Conservation (phyloP, 2,888 invertebrate species). For the Watsonalla cultraria region DNA sequence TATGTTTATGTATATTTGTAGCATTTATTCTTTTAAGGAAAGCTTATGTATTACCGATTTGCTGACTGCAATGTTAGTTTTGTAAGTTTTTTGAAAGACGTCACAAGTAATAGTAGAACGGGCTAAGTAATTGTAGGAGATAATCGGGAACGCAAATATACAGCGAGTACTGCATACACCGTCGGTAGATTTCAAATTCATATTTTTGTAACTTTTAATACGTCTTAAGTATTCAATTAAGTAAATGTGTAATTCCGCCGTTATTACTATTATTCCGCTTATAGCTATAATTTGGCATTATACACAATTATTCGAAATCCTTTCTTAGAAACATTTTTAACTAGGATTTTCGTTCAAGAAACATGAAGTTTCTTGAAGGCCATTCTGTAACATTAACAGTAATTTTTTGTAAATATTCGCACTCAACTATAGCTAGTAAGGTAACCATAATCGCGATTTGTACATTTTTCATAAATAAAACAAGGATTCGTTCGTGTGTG, state of each 20-base stretch:
- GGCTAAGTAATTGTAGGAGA: conserved; percentile 17
- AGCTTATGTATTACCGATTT: conserved; percentile 14
- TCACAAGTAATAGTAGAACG: conserved; percentile 20
- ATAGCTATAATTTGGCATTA: background rate
- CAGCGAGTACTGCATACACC: background rate
- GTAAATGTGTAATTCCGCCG: too few relatives aligned
- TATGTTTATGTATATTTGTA: conserved; percentile 63
- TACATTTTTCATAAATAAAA: conserved; percentile 66
- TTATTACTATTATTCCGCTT: background rate
- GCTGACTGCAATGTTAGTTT: conserved; percentile 47
- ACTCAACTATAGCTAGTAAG: conserved; percentile 45
- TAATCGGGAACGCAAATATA: background rate
- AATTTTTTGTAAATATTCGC: conserved; percentile 55
- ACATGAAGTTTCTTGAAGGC: conserved; percentile 22
- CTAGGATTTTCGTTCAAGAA: conserved; percentile 23
- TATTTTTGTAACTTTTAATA: background rate
- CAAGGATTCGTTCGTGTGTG: conserved; percentile 30
- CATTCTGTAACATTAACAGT: conserved; percentile 18
- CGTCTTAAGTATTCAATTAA: background rate
- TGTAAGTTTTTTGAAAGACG: conserved; percentile 27
- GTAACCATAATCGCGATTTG: conserved; percentile 59
- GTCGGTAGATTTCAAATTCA: background rate
- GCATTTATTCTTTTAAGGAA: conserved; percentile 60
- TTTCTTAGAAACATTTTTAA: conserved; percentile 7
- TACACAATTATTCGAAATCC: background rate